Conservation (phyloP, 2,113 vertebrate species). For the Notothenia coriiceps region DNA sequence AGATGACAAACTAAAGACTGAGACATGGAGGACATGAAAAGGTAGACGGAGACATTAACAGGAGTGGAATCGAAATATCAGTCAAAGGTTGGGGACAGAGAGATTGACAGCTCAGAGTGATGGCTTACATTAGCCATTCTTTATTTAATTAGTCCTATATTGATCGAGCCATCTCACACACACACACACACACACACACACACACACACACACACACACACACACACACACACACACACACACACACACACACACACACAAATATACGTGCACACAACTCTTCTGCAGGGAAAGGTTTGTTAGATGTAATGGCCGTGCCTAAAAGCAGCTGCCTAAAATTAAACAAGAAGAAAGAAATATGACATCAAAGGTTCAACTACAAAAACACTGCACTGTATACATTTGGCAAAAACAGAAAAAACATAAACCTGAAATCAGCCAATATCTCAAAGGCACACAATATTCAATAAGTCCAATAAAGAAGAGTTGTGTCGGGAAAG, state of each 20-base stretch:
- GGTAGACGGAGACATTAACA: constrained; percentile 17
- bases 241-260: neutral
- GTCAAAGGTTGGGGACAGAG: constrained; percentile 16
- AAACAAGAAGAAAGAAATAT: neutral
- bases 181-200: neutral
- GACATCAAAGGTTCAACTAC: neutral
- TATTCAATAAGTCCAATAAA: neutral
- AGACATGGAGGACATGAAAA: constrained; percentile 25
- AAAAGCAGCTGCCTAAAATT: constrained; percentile 48
- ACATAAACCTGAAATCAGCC: constrained; percentile 11
- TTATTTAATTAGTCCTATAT: constrained; percentile 62
- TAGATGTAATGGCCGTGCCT: constrained; percentile 35
- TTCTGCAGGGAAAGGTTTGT: constrained; percentile 21
- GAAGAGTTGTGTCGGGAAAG: neutral
- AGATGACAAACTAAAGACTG: constrained; percentile 1
- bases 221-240: neutral
- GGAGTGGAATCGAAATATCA: constrained; percentile 19
- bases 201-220: neutral
- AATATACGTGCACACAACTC: too few relatives aligned
- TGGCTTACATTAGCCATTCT: constrained; percentile 59
- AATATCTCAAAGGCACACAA: neutral
- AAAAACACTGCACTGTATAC: neutral
- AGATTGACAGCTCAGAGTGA: constrained; percentile 39
- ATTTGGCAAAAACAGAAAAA: neutral
- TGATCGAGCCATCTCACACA: constrained; percentile 31